Percentiles rank a stretch among this genome's conserved stretches.
phyloP scores from a whole-genome alignment of 2,797 vertebrate genomes.

The Clamator glandarius region DNA sequence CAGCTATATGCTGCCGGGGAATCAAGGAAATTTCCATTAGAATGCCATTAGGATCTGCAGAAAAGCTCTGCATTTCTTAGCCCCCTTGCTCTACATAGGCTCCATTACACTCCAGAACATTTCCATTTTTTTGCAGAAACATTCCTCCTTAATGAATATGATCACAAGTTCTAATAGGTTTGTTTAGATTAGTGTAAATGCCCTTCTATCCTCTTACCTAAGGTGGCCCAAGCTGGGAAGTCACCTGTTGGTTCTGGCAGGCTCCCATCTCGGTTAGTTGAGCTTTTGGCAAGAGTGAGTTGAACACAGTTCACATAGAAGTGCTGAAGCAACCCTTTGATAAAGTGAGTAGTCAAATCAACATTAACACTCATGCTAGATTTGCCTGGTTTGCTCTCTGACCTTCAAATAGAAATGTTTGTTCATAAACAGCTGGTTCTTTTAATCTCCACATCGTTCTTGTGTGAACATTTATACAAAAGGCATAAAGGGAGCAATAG shows the following conservation, averaged over 20 bases:
- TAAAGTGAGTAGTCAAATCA: not conserved
- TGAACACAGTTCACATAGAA: not conserved
- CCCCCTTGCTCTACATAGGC: not conserved
- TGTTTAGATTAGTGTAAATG: conserved; percentile 25
- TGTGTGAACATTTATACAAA: conserved; percentile 13
- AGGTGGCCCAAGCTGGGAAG: not conserved
- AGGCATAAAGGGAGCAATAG: conserved; percentile 2
- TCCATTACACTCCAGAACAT: not conserved
- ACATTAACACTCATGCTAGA: not conserved
- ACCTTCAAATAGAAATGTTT: conserved; percentile 36
- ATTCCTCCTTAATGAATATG: conserved; percentile 21
- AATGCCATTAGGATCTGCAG: conserved; percentile 47
- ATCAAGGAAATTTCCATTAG: conserved; percentile 66
- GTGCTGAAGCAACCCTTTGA: conserved; percentile 2
- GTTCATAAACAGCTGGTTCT: conserved; percentile 15
- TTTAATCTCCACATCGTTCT: not conserved
- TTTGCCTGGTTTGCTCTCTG: conserved; percentile 3
- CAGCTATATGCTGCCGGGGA: conserved; percentile 48
- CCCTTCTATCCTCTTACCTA: not conserved
- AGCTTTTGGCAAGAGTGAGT: not conserved
- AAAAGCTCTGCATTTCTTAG: conserved; percentile 46
- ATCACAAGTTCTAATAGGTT: conserved; percentile 20
- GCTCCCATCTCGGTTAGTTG: not conserved
- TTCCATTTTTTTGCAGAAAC: conserved; percentile 12
- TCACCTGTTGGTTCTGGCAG: not conserved